A percentile compares a stretch with the other conserved stretches of the same genome.
Conservation (phyloP, 2,888 invertebrate species). For the Nephrocerus scutellatus region DNA sequence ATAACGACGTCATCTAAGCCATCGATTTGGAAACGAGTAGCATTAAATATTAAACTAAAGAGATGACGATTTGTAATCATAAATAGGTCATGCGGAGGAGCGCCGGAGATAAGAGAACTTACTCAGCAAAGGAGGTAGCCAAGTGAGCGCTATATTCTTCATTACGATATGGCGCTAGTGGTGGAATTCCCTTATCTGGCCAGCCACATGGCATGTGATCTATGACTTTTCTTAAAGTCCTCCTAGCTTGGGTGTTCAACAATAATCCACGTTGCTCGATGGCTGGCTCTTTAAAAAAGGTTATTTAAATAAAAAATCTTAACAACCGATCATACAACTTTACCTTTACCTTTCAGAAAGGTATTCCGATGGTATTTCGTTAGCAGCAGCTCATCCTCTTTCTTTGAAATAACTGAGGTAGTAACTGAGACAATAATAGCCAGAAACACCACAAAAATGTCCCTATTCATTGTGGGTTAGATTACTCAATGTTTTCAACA, state of each 20-base stretch:
- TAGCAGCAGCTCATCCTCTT: too few species aligned
- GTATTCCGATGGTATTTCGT: too few species aligned
- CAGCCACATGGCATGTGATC: constrained; percentile 39
- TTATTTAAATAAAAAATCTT: too few species aligned
- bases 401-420: neutral
- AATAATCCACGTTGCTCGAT: neutral
- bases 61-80: neutral
- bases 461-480: too few species aligned
- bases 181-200: constrained; percentile 32
- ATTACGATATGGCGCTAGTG: constrained; percentile 34
- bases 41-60: constrained; percentile 9
- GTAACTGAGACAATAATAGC: neutral
- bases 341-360: neutral
- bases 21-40: constrained; percentile 32
- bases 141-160: constrained; percentile 25
- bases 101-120: constrained; percentile 12
- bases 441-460: too few species aligned
- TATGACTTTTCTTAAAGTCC: neutral
- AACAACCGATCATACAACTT: neutral
- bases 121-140: constrained; percentile 30
- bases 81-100: neutral
- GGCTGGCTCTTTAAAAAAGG: neutral
- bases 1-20: constrained; percentile 38
- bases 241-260: neutral
- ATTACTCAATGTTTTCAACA: too few species aligned